Percentiles rank a stretch among this genome's conserved stretches.
phyloP scores from a whole-genome alignment of 64 coral and sea anemone genomes.

The Anthopleura sola region DNA sequence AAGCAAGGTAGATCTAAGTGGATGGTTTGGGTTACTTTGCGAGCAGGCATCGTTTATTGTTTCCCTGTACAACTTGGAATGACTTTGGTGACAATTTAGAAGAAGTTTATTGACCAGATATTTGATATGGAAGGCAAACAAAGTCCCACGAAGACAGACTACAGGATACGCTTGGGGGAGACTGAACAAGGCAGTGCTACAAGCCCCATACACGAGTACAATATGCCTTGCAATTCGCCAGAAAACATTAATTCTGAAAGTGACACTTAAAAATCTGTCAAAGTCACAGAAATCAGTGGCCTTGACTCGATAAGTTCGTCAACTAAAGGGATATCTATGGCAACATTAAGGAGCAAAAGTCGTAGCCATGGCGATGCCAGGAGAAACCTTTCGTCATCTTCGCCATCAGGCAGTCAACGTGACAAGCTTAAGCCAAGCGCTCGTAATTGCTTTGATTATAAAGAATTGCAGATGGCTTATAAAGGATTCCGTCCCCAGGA shows the following conservation, averaged over 20 bases:
- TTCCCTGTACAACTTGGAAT: background rate
- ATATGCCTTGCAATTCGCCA: background rate
- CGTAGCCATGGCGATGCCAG: background rate
- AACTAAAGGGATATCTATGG: background rate
- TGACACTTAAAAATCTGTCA: background rate
- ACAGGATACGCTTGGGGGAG: background rate
- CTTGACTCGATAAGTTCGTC: no score
- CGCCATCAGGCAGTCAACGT: background rate
- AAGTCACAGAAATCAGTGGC: background rate
- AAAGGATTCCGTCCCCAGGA: slow-evolving; percentile 25
- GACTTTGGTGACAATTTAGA: background rate
- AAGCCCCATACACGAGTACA: background rate
- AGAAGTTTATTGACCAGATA: background rate
- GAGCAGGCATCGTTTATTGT: background rate
- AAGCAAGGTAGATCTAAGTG: no score
- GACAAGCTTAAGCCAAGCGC: background rate
- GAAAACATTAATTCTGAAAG: background rate
- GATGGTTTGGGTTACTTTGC: no score
- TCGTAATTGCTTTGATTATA: background rate
- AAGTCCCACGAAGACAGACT: background rate
- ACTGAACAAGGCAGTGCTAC: background rate
- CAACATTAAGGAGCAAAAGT: background rate
- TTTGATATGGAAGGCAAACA: background rate
- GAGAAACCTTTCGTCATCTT: background rate
- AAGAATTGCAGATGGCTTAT: background rate